Evolutionary conservation across 2,113 vertebrate species (phyloP).

Genomic region (Dicaeum eximium): DNA sequence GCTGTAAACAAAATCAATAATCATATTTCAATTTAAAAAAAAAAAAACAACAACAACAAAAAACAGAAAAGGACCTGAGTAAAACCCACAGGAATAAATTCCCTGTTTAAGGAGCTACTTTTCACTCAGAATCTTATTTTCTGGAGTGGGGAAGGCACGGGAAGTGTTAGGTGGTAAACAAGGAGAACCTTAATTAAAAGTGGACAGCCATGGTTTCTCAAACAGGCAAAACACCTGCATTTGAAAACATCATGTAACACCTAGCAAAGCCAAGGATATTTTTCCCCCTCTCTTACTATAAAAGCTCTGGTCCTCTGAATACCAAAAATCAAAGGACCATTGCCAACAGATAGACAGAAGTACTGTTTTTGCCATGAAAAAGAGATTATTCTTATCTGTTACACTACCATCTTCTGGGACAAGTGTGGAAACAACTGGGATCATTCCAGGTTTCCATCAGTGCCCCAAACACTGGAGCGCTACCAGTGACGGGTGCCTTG

Average conservation of each 20-base stretch:
- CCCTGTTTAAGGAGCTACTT: not conserved
- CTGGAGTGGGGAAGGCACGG: not conserved
- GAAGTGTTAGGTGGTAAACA: not conserved
- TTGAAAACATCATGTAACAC: not conserved
- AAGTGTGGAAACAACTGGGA: slow-evolving; percentile 5
- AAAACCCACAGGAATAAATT: not conserved
- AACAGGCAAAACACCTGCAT: not conserved
- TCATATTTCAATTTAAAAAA: not conserved
- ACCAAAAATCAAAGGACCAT: not conserved
- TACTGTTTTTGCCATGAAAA: not conserved
- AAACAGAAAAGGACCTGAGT: not conserved
- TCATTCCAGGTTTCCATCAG: not conserved
- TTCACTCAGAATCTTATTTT: not conserved
- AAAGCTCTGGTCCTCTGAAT: not conserved
- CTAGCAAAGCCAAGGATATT: not conserved
- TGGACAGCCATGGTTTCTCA: not conserved
- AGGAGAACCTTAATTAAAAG: not conserved
- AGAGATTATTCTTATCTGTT: not conserved
- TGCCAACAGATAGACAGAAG: not conserved
- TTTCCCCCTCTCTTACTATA: not conserved
- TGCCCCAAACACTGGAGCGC: not conserved
- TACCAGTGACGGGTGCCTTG: slow-evolving; percentile 29
- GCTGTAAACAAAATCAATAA: slow-evolving; percentile 26
- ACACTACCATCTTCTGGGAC: not conserved
- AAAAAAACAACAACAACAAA: not conserved